These are phyloP conservation scores for Hypanus sabinus DNA, from an alignment of 2,113 vertebrate genomes.

Conservation along the genomic window DNA sequence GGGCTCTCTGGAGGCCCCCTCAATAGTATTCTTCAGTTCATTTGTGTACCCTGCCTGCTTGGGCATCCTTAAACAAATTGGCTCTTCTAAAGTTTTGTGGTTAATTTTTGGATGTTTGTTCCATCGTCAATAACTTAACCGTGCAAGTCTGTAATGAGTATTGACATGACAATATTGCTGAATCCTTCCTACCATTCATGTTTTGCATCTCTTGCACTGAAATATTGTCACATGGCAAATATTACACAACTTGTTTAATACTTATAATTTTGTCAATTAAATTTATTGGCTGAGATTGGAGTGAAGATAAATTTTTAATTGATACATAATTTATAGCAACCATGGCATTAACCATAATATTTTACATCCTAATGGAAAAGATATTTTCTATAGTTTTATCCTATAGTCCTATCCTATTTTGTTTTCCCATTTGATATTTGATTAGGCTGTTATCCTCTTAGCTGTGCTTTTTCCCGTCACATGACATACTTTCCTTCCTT, in stretches of 20 bases:
- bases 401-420: not conserved
- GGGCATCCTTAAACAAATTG: not conserved
- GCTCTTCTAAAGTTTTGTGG: not conserved
- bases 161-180: conserved; percentile 7
- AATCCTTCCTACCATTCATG: not conserved
- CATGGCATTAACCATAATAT: not conserved
- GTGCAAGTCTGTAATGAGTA: conserved; percentile 14
- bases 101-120: not conserved
- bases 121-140: not conserved
- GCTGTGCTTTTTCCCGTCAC: not conserved
- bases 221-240: conserved; percentile 8
- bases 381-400: not conserved
- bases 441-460: not conserved
- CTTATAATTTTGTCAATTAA: conserved; percentile 18
- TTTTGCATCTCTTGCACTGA: conserved; percentile 20
- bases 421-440: not conserved
- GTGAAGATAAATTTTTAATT: conserved; percentile 12
- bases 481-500: not conserved
- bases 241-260: conserved; percentile 4
- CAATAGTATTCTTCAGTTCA: not conserved
- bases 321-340: not conserved
- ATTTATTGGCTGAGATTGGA: not conserved
- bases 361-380: not conserved
- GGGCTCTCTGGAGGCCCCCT: not conserved
- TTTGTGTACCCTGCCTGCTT: not conserved